phyloP scores from a whole-genome alignment of 1,140 invertebrate species.

The Drosophila ironensis region DNA sequence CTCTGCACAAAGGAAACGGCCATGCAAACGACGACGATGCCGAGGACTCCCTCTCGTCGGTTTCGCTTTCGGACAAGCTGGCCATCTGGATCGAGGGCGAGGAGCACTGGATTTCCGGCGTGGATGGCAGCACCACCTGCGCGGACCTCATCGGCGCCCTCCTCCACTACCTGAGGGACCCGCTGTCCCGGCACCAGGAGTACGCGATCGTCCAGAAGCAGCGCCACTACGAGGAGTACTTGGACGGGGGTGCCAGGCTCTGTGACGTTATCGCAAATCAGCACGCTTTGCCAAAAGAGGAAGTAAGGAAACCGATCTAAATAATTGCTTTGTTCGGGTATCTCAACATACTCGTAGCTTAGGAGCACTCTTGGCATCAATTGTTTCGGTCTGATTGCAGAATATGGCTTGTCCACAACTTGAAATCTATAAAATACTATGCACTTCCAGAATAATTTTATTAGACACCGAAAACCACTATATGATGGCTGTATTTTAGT shows the following conservation, averaged over 20 bases:
- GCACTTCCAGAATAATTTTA: too few relatives aligned
- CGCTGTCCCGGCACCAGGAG: constrained; percentile 43
- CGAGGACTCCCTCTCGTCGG: constrained; percentile 82
- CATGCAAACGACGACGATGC: constrained; percentile 24
- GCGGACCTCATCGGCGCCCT: constrained; percentile 89
- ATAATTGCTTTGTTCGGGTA: too few relatives aligned
- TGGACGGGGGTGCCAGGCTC: constrained; percentile 63
- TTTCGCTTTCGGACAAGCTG: constrained; percentile 84
- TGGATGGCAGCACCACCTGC: constrained; percentile 89
- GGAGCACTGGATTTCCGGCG: constrained; percentile 90
- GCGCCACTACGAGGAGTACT: constrained; percentile 67
- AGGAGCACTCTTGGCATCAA: not conserved
- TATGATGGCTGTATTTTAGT: too few relatives aligned
- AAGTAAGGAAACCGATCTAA: constrained; percentile 1
- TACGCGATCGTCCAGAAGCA: constrained; percentile 74
- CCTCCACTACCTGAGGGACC: constrained; percentile 65
- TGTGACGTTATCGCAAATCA: constrained; percentile 54
- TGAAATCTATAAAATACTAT: too few relatives aligned
- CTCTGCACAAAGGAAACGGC: too few relatives aligned
- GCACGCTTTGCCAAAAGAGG: constrained; percentile 21
- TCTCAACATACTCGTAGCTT: too few relatives aligned
- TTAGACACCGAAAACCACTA: too few relatives aligned
- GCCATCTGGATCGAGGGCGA: constrained; percentile 89
- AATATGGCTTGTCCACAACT: too few relatives aligned
- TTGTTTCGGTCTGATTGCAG: too few relatives aligned